Evolutionary conservation across 30 jellyfish, hydroid and myxozoan species (phyloP).

Genomic region (Turritopsis dohrnii): DNA sequence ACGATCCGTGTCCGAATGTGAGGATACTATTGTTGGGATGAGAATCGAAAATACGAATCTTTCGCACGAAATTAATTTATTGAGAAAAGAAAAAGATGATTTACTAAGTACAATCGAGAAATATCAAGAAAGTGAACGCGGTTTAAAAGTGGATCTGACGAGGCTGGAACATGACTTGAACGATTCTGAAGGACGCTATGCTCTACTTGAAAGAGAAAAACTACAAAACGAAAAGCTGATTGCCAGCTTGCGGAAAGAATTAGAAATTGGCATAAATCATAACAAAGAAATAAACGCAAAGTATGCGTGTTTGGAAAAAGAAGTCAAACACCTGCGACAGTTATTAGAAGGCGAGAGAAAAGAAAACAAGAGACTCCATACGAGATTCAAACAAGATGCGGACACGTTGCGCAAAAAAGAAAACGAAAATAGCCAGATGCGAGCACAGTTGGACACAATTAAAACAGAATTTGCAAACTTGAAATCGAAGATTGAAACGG

Average conservation of each 20-base stretch:
- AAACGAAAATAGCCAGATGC: constrained; percentile 36
- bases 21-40: constrained; percentile 34
- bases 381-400: constrained; percentile 78
- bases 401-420: constrained; percentile 83
- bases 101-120: constrained; percentile 31
- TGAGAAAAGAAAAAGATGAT: constrained; percentile 67
- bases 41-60: constrained; percentile 53
- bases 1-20: constrained; percentile 30
- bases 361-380: constrained; percentile 63
- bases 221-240: constrained; percentile 44
- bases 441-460: constrained; percentile 40
- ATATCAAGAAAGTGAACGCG: constrained; percentile 26
- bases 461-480: constrained; percentile 22
- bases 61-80: constrained; percentile 52
- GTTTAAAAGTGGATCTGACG: constrained; percentile 26
- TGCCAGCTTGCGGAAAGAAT: constrained; percentile 43
- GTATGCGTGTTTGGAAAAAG: constrained; percentile 38
- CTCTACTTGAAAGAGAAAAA: constrained; percentile 57
- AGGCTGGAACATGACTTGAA: constrained; percentile 21
- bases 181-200: constrained; percentile 43
- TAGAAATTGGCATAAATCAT: constrained; percentile 21
- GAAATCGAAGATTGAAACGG: constrained; percentile 31
- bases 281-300: constrained; percentile 31
- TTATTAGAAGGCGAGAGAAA: constrained; percentile 63
- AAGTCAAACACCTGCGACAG: constrained; percentile 31